These are phyloP conservation scores for Dasypogon diadema DNA, from an alignment of 2,888 invertebrate genomes.

Conservation along the genomic window DNA sequence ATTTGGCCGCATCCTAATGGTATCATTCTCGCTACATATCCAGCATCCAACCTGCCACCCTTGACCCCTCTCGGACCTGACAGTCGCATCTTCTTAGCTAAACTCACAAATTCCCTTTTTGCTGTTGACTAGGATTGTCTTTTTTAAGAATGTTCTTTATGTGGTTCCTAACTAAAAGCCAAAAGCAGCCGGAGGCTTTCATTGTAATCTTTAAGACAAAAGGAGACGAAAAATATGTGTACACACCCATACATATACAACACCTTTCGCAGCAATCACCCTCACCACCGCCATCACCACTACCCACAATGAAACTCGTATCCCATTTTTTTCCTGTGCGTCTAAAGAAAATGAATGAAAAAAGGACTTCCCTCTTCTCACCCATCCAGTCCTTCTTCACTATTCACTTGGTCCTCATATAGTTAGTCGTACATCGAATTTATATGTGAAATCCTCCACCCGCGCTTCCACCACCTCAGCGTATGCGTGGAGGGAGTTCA, in stretches of 20 bases:
- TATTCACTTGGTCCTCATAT: background rate
- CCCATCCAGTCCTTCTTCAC: background rate
- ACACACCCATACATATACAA: background rate
- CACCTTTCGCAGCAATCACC: conserved; percentile 3
- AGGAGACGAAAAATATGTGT: background rate
- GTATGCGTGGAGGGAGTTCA: background rate
- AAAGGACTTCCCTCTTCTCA: background rate
- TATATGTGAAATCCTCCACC: conserved; percentile 7
- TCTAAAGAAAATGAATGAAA: background rate
- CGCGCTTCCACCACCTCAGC: too few species aligned
- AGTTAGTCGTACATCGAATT: conserved; percentile 4
- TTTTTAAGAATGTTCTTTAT: conserved; percentile 33
- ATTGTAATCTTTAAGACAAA: conserved; percentile 12
- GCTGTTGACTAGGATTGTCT: background rate
- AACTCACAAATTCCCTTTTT: background rate
- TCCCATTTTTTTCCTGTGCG: background rate
- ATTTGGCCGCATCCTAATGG: background rate
- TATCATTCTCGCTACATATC: background rate
- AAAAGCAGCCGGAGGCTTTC: background rate
- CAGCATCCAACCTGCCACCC: too few species aligned
- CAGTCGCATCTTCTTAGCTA: background rate
- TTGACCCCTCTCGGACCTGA: too few species aligned
- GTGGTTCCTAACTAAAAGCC: conserved; percentile 41
- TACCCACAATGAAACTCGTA: background rate
- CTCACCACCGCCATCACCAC: background rate